Conservation (phyloP, 1,140 invertebrate species). For the Drosophila dunni region DNA sequence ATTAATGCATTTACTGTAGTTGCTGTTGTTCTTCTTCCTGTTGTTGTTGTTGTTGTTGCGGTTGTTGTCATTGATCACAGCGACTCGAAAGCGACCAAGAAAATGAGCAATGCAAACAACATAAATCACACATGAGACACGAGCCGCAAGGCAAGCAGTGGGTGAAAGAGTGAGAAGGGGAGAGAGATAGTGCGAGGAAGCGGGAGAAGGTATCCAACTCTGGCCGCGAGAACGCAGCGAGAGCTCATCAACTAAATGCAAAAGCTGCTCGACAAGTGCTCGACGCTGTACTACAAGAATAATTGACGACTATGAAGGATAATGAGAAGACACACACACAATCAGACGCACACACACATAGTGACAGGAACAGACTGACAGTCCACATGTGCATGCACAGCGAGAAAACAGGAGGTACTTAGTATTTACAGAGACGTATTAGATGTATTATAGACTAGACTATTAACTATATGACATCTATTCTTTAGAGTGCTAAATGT, state of each 20-base stretch:
- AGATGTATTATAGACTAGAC: too few relatives aligned
- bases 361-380: background rate
- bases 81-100: constrained; percentile 59
- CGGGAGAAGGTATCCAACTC: background rate
- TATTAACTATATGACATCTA: too few relatives aligned
- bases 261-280: constrained; percentile 55
- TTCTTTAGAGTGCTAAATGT: too few relatives aligned
- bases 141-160: constrained; percentile 11
- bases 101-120: constrained; percentile 56
- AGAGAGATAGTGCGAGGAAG: too few relatives aligned
- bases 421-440: too few relatives aligned
- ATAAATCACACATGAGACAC: constrained; percentile 42
- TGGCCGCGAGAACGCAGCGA: constrained; percentile 30
- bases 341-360: constrained; percentile 6
- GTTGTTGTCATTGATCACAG: constrained; percentile 63
- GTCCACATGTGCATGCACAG: constrained; percentile 19
- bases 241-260: constrained; percentile 79
- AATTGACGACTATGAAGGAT: constrained; percentile 77
- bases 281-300: constrained; percentile 62
- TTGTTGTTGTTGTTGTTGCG: constrained; percentile 8
- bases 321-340: constrained; percentile 58
- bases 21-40: constrained; percentile 5
- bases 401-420: too few relatives aligned
- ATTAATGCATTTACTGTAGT: background rate
- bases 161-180: background rate